Evolutionary conservation across 2,888 invertebrate genomes (phyloP).

Genomic region (Autographa pulchrina): DNA sequence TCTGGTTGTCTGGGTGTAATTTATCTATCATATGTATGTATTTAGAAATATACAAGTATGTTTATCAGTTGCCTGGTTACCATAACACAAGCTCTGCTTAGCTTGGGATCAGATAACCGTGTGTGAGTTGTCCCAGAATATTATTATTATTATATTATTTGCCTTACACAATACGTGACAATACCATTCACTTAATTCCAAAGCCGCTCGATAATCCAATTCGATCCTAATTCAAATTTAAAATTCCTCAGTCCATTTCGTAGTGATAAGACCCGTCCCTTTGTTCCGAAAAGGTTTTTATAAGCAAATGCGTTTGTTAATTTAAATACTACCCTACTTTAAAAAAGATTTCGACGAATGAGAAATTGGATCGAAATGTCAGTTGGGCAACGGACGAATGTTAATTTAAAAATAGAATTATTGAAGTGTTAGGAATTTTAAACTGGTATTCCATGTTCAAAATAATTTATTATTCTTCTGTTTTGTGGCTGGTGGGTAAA

Average conservation of each 20-base stretch:
- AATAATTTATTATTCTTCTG: too few relatives aligned
- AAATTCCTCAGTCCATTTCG: not conserved
- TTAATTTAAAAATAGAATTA: not conserved
- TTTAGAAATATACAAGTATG: too few relatives aligned
- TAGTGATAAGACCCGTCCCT: not conserved
- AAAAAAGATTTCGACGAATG: constrained; percentile 35
- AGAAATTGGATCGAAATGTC: constrained; percentile 47
- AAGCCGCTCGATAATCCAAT: not conserved
- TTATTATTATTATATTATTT: too few relatives aligned
- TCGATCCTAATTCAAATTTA: not conserved
- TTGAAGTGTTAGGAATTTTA: not conserved
- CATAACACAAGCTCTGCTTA: too few relatives aligned
- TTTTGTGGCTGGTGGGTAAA: too few relatives aligned
- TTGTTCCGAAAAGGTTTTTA: constrained; percentile 26
- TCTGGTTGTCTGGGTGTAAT: too few relatives aligned
- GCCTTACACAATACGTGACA: not conserved
- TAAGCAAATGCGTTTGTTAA: constrained; percentile 41
- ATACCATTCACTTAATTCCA: not conserved
- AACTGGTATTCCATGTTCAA: not conserved
- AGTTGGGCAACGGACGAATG: constrained; percentile 25
- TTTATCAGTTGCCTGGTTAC: too few relatives aligned
- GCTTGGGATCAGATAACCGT: too few relatives aligned
- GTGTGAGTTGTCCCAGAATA: too few relatives aligned
- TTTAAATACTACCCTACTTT: constrained; percentile 40
- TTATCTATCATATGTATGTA: too few relatives aligned